Base-by-base conservation (phyloP, 23 tunicate genomes). In the Oikopleura dioica region DNA sequence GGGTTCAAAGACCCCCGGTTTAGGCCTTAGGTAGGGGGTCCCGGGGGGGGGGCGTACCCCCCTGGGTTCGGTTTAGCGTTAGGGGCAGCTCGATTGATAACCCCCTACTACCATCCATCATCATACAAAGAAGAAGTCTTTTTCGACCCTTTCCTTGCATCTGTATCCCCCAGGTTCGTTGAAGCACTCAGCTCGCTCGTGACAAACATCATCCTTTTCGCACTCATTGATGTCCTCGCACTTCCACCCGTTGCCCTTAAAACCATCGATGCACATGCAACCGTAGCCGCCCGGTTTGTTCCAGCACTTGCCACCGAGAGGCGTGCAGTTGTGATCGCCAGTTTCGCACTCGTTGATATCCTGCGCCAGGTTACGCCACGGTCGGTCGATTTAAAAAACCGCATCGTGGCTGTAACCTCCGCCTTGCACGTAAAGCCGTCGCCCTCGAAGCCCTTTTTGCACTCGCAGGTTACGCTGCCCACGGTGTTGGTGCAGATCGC, bases 181-280 rank as follows among this genome's bases (percentile, higher is more conserved):
- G n/a, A 5, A 1, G 79, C 79, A 77, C 1, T 44, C 1, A 33
- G 69, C 79, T 1, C 67, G 63, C 32, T 37, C 79, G 72, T 59
- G 67, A 28, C 72, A 63, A 23, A 31, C 16, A n/a, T 34, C 67
- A 2, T 36, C 36, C 36, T 77, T 58, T 28, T 29, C 72, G 69
- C 79, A 77, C 50, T 77, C 79, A 69, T 77, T 77, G 36, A 77
- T 63, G 33, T 63, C 72, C 5, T 23, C 5, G 33, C 72, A 63
- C 33, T 63, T 63, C 72, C 72, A 63, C 30, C 72, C 72, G 26
- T 4, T 16, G 29, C 72, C 72, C 16, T 23, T 21, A 63, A 63
- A 63, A 2, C 72, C 72, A 28, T 12, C 33, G 33, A 12, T 28
- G 33, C 72, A 63, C 33, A 12, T 63, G 33, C 72, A 63, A 21